Conservation (phyloP, 2,797 vertebrate species). For the Oryzias sinensis region DNA sequence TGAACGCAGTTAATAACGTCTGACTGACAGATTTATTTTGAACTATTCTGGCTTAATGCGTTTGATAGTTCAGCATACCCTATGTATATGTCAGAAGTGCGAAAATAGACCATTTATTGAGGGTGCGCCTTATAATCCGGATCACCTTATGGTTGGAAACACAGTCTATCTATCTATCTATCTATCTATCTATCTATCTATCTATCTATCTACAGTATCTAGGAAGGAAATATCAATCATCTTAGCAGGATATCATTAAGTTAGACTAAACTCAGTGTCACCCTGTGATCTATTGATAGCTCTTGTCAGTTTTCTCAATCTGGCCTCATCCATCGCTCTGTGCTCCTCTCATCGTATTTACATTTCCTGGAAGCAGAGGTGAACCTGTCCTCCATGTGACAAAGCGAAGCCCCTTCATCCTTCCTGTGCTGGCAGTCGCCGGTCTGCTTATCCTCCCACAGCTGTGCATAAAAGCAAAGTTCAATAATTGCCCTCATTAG, state of each 20-base stretch:
- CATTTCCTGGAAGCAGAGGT: slow-evolving; percentile 39
- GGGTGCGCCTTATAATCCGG: too few relatives aligned
- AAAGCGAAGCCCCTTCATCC: slow-evolving; percentile 38
- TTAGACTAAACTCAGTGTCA: slow-evolving; percentile 49
- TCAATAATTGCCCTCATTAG: slow-evolving; percentile 74
- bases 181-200: not conserved
- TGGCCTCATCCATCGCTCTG: slow-evolving; percentile 37
- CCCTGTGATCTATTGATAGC: slow-evolving; percentile 52
- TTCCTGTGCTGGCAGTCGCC: slow-evolving; percentile 25
- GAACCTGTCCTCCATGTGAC: slow-evolving; percentile 58
- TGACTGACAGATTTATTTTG: too few relatives aligned
- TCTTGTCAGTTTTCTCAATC: slow-evolving; percentile 56
- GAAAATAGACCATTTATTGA: not conserved
- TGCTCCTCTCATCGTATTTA: slow-evolving; percentile 24
- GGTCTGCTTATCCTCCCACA: slow-evolving; percentile 15
- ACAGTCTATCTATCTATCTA: not conserved
- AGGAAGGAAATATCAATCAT: not conserved
- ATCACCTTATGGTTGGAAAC: too few relatives aligned
- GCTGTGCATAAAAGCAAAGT: slow-evolving; percentile 35
- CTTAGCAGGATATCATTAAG: slow-evolving; percentile 41
- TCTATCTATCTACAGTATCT: not conserved
- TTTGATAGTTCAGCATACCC: too few relatives aligned
- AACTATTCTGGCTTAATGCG: too few relatives aligned
- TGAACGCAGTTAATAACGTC: too few relatives aligned
- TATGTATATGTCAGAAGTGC: not conserved